Base-by-base conservation (phyloP, 2,113 vertebrate genomes). In the Ondatra zibethicus region DNA sequence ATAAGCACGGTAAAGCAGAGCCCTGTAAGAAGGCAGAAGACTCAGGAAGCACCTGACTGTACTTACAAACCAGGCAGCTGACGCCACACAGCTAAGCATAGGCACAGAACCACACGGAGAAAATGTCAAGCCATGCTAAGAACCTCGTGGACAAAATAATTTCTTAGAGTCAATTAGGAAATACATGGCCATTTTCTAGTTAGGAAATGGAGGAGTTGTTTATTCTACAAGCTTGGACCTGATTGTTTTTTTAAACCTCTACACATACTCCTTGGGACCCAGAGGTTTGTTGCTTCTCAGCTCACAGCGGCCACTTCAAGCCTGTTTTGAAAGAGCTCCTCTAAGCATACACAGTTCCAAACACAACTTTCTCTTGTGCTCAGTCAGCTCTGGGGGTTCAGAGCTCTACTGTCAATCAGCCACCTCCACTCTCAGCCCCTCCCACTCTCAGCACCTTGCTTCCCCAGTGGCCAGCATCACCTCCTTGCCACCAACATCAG, bases 1-100 rank as follows among this genome's bases (percentile, higher is more conserved):
- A 95, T 94, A 97, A 65, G 39, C 97, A 96, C 97, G 97, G 97
- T 98, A 98, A 98, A 98, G 97, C 94, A 98, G 98, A 98, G 94
- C 95, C 93, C 97, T 97, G 97, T 93, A 97, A 88, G 97, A 98
- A 98, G 73, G 58, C 93, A 96, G 92, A 96, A 88, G 96, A 96
- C 88, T 92, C 97, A 65, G 58, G 82, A 92, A 97, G 98, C 97
- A 96, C 91, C 97, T 96, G 96, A 94, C n/a, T 93, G 94, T 85
- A 97, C 84, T 77, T 63, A 81, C 19, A 88, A 88, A 92, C 52
- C 45, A 85, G 86, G 92, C 91, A 66, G 89, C 93, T 97, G 92
- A 90, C 80, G 78, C 68, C 50, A 73, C 39, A 96, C 12, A 91
- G 80, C 45, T 16, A 66, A 55, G 88, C 85, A 29, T 31, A 55